phyloP scores from a whole-genome alignment of 1,140 invertebrate species.

The Melipona quadrifasciata region DNA sequence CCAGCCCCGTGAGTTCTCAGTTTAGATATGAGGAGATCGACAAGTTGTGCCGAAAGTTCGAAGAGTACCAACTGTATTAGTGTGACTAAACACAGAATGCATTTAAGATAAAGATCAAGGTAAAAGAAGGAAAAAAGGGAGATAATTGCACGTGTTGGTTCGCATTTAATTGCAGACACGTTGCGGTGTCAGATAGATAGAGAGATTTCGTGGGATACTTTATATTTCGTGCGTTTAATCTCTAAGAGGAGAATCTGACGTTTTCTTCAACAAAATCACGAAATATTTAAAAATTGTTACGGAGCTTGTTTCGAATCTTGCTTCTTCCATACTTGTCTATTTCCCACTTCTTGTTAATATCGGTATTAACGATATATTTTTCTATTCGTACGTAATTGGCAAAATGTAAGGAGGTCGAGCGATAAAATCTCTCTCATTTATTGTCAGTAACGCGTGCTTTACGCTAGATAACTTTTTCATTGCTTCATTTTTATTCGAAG shows the following conservation, averaged over 20 bases:
- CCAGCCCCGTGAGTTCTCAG: slow-evolving; percentile 71
- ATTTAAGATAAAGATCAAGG: background rate
- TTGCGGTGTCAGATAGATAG: background rate
- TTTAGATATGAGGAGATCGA: slow-evolving; percentile 76
- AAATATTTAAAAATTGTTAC: background rate
- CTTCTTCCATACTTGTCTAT: slow-evolving; percentile 19
- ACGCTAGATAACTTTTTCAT: background rate
- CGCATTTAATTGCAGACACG: background rate
- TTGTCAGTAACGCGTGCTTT: background rate
- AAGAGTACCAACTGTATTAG: slow-evolving; percentile 59
- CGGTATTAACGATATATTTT: slow-evolving; percentile 13
- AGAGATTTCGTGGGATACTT: background rate
- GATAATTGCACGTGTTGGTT: slow-evolving; percentile 46
- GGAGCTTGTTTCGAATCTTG: slow-evolving; percentile 36
- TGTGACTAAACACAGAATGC: slow-evolving; percentile 6
- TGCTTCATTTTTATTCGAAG: background rate
- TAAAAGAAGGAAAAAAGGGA: slow-evolving; percentile 59
- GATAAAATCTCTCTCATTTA: background rate
- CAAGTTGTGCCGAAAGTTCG: slow-evolving; percentile 74
- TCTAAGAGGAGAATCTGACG: background rate
- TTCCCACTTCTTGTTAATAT: slow-evolving; percentile 1
- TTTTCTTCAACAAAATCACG: background rate
- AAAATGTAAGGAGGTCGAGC: background rate
- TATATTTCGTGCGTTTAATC: slow-evolving; percentile 4
- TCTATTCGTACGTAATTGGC: background rate